Percentiles rank a stretch among this genome's conserved stretches.
phyloP scores from a whole-genome alignment of 2,797 vertebrate genomes.

The Podargus strigoides region DNA sequence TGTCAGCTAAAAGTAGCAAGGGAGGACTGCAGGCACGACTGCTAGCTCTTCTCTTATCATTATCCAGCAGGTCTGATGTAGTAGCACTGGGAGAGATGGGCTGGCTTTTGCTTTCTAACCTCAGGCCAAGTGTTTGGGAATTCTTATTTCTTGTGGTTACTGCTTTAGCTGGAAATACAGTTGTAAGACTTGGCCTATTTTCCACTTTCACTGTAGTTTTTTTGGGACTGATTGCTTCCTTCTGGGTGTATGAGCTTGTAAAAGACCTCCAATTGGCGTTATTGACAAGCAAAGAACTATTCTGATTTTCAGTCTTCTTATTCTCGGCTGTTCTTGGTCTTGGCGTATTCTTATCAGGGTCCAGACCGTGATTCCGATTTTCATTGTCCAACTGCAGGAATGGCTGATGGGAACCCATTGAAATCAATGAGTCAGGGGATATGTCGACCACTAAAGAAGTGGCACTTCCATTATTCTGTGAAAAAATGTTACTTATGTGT shows the following conservation, averaged over 20 bases:
- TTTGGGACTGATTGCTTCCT: not conserved
- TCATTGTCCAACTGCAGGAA: not conserved
- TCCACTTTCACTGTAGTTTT: not conserved
- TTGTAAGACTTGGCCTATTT: conserved; percentile 12
- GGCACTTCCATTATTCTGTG: conserved; percentile 32
- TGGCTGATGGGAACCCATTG: not conserved
- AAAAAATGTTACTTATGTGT: conserved; percentile 71
- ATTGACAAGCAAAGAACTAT: not conserved
- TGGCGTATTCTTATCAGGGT: not conserved
- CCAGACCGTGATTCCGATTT: conserved; percentile 16
- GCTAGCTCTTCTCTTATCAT: not conserved
- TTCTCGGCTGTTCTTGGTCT: not conserved
- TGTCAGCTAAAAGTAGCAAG: conserved; percentile 5
- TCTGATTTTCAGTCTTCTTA: conserved; percentile 2
- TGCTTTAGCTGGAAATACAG: conserved; percentile 35
- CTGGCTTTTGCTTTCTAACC: conserved; percentile 20
- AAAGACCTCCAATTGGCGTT: conserved; percentile 8
- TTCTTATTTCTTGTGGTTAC: conserved; percentile 42
- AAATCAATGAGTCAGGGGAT: not conserved
- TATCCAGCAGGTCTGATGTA: not conserved
- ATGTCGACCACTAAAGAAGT: not conserved
- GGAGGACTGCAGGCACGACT: not conserved
- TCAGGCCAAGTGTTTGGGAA: not conserved
- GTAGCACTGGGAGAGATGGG: not conserved
- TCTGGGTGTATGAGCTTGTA: conserved; percentile 1